Evolutionary conservation across 2,888 invertebrate species (phyloP), one percentile per base, ranked within the genome.

Genomic region (Mimumesa dahlbomi): DNA sequence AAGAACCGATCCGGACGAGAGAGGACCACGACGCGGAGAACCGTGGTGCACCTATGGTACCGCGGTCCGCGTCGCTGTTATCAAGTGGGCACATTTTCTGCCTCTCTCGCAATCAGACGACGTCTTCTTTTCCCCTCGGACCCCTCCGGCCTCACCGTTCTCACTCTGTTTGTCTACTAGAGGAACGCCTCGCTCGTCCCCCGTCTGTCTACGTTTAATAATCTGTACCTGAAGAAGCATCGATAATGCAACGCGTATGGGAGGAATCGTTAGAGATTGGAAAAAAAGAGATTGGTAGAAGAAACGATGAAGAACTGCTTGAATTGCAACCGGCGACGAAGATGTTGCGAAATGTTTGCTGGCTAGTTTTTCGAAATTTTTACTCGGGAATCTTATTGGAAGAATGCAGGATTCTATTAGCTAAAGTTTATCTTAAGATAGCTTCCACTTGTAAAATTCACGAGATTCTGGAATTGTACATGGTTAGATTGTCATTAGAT

Each of bases 1-100:
- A 57, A n/a, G 25, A 3, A 48, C 57, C 66, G 72, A 67, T 66
- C 77, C 40, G n/a, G 50, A 67, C 54, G 56, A 64, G 58, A 73
- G 61, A 78, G 69, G 64, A 63, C 69, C 73, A 21, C 73, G 73
- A 42, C 73, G 56, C 64, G 54, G 46, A 79, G 67, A 69, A 69
- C 67, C 61, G 58, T 73, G 71, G 57, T 77, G 62, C 54, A 70
- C 58, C 74, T 75, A 67, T 64, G 74, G 53, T 68, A 48, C 64
- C 54, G 57, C 64, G 64, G 61, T 61, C 67, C 63, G 63, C 45
- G 62, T 69, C 64, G 73, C 65, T 71, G 76, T 78, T 78, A 78
- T 79, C 79, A 76, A 73, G 71, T 67, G 74, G 66, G 71, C 71
- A 71, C 77, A 71, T 76, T 71, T 72, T 77, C 77, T 76, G 61